phyloP scores from a whole-genome alignment of 2,113 vertebrate genomes.

The Stomatorhinus ivindoensis region DNA sequence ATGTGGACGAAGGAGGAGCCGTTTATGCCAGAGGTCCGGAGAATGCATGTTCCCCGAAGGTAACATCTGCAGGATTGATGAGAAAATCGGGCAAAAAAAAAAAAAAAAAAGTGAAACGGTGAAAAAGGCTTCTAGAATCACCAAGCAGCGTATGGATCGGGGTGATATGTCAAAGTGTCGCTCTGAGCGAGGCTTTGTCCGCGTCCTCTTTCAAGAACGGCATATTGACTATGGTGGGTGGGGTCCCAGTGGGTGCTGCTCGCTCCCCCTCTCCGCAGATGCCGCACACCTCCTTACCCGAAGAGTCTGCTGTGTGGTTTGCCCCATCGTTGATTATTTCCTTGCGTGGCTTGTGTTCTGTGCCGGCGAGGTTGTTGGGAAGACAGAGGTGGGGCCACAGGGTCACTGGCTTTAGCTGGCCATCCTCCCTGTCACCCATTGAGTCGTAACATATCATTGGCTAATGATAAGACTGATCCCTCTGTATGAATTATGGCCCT shows the following conservation, averaged over 20 bases:
- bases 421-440: not conserved
- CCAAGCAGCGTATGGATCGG: not conserved
- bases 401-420: not conserved
- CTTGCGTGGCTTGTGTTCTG: not conserved
- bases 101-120: conserved; percentile 23
- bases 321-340: not conserved
- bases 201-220: not conserved
- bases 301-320: not conserved
- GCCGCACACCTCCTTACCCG: not conserved
- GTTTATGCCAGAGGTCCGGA: no score
- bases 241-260: conserved; percentile 41
- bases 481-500: not conserved
- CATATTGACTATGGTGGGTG: not conserved
- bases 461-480: not conserved
- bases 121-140: conserved; percentile 50
- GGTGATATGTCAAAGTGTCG: not conserved
- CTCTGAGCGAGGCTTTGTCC: not conserved
- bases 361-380: not conserved
- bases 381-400: not conserved
- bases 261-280: not conserved
- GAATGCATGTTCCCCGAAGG: conserved; percentile 51
- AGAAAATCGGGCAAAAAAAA: conserved; percentile 32
- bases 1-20: no score
- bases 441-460: not conserved
- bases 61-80: conserved; percentile 62